Percentiles rank a stretch among this genome's conserved stretches.
Conservation (phyloP, 2,888 invertebrate species). For the Diplazon laetatorius region DNA sequence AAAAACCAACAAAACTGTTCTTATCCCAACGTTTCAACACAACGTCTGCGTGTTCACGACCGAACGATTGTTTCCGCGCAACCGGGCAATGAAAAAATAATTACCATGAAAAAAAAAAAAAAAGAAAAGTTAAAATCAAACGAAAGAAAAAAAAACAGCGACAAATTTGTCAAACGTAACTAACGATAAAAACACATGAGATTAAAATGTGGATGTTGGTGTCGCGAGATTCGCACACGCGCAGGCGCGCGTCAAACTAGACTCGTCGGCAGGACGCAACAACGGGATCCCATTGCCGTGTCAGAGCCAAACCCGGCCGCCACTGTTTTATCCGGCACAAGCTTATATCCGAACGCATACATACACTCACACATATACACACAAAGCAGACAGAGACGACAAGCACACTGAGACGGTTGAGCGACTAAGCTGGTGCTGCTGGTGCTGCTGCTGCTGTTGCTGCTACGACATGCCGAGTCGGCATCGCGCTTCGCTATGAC, state of each 20-base stretch:
- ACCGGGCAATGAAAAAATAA: no score
- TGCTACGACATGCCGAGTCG: conserved; percentile 46
- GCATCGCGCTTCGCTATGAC: conserved; percentile 58
- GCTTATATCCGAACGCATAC: not conserved
- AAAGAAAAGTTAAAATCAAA: no score
- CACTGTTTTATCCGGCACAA: conserved; percentile 16
- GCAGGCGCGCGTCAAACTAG: not conserved
- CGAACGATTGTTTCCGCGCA: no score
- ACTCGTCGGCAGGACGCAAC: conserved; percentile 35
- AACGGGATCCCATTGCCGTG: conserved; percentile 47
- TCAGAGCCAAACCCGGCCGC: conserved; percentile 19
- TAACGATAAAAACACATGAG: no score
- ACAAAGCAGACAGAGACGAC: conserved; percentile 1
- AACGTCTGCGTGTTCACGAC: no score
- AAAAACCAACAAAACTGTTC: no score
- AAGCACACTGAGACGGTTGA: conserved; percentile 1
- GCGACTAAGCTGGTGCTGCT: conserved; percentile 1
- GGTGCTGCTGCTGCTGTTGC: not conserved
- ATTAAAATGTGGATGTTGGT: no score
- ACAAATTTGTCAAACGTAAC: conserved; percentile 33
- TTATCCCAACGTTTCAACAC: no score
- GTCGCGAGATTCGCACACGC: no score
- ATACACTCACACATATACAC: not conserved
- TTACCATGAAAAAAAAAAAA: no score
- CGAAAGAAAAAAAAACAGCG: not conserved